These are phyloP conservation scores for Ammospiza caudacuta DNA, from an alignment of 2,113 vertebrate genomes.

Conservation along the genomic window DNA sequence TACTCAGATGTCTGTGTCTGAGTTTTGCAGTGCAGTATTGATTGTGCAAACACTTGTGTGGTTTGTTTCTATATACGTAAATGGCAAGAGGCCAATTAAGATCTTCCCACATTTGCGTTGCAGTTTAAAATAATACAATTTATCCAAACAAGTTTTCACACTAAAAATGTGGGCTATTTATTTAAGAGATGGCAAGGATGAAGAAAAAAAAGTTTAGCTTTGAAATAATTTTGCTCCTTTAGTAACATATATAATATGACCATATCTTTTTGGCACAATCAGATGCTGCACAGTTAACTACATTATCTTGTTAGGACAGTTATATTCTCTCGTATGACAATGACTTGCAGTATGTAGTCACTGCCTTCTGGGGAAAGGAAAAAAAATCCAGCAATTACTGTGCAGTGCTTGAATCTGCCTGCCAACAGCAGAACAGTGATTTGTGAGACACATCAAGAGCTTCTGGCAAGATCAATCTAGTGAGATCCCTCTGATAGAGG, in stretches of 20 bases:
- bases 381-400: constrained; percentile 77
- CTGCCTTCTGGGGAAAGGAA: constrained; percentile 66
- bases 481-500: constrained; percentile 80
- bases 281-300: constrained; percentile 32
- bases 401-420: constrained; percentile 79
- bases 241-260: background rate
- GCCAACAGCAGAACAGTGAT: constrained; percentile 82
- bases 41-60: background rate
- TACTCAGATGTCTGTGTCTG: background rate
- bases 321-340: constrained; percentile 74
- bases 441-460: constrained; percentile 82
- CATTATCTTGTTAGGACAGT: constrained; percentile 66
- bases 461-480: constrained; percentile 83
- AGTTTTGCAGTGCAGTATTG: background rate
- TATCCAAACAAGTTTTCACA: background rate
- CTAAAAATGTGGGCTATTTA: background rate
- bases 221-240: constrained; percentile 38
- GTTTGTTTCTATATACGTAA: background rate
- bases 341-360: constrained; percentile 72
- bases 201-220: background rate
- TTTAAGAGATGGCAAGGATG: background rate
- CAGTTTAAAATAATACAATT: background rate
- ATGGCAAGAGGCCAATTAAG: background rate
- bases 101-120: background rate
- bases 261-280: constrained; percentile 48